A percentile compares a stretch with the other conserved stretches of the same genome.
These are phyloP conservation scores for Tapirus indicus DNA, from an alignment of 2,797 vertebrate genomes.

Conservation along the genomic window DNA sequence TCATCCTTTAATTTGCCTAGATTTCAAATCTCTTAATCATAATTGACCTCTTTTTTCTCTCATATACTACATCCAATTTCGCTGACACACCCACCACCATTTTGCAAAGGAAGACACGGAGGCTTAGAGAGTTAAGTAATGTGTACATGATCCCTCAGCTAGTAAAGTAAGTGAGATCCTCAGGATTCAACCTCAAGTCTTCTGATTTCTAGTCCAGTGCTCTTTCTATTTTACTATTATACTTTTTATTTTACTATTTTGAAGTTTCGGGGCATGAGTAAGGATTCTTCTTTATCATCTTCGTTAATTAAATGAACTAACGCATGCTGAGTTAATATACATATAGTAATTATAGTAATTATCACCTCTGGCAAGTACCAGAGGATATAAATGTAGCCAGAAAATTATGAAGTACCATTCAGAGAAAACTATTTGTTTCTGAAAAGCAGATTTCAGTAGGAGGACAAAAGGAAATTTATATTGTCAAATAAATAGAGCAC, in stretches of 20 bases:
- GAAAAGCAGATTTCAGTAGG: conserved; percentile 54
- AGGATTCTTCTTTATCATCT: conserved; percentile 9
- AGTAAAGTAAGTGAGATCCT: neutral
- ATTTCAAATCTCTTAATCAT: conserved; percentile 1
- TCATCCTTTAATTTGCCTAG: conserved; percentile 27
- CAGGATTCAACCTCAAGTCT: neutral
- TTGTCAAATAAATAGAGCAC: conserved; percentile 43
- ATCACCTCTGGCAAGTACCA: conserved; percentile 40
- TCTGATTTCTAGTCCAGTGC: neutral
- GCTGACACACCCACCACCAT: neutral
- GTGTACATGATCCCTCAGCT: neutral
- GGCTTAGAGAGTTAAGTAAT: neutral
- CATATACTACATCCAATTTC: neutral
- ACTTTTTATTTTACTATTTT: conserved; percentile 16
- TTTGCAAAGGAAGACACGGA: neutral
- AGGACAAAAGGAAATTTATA: conserved; percentile 17
- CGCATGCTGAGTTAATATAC: neutral
- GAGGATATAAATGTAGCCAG: neutral
- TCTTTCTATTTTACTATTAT: conserved; percentile 28
- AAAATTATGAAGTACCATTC: conserved; percentile 56
- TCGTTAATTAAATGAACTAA: conserved; percentile 29
- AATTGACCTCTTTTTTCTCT: neutral
- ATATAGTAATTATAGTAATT: conserved; percentile 35
- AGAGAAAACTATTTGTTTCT: conserved; percentile 52
- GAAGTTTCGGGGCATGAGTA: neutral